Percentiles rank a stretch among this genome's conserved stretches.
Evolutionary conservation across 2,797 vertebrate species (phyloP).

Genomic region (Cottoperca gobio): DNA sequence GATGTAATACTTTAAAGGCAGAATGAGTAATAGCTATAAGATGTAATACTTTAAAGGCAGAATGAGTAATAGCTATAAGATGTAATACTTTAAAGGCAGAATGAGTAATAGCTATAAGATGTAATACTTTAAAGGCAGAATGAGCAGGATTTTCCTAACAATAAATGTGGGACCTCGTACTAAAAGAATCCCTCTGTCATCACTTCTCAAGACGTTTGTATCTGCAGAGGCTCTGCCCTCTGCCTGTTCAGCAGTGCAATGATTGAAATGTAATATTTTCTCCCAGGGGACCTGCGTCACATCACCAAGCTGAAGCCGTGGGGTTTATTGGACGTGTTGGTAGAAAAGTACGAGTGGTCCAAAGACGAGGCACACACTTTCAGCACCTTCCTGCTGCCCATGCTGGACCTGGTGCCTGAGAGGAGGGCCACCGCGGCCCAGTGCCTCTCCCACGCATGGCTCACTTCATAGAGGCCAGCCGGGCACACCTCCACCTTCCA

Average conservation of each 20-base stretch:
- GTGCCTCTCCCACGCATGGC: conserved; percentile 95
- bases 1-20: too few relatives aligned
- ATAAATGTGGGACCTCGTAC: too few relatives aligned
- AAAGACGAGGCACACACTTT: conserved; percentile 93
- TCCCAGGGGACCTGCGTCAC: conserved; percentile 94
- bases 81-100: too few relatives aligned
- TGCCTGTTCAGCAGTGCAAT: neutral
- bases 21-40: too few relatives aligned
- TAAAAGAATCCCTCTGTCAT: too few relatives aligned
- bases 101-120: too few relatives aligned
- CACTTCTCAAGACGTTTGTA: too few relatives aligned
- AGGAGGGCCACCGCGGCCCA: conserved; percentile 94
- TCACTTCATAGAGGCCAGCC: conserved; percentile 84
- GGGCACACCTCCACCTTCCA: conserved; percentile 23
- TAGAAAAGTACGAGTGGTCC: conserved; percentile 97
- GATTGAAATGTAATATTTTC: neutral
- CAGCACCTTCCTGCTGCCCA: conserved; percentile 95
- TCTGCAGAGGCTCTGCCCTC: too few relatives aligned
- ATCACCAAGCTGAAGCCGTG: conserved; percentile 99
- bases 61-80: too few relatives aligned
- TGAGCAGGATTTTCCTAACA: too few relatives aligned
- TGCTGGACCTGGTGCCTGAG: conserved; percentile 97
- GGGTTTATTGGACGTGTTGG: conserved; percentile 94
- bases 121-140: too few relatives aligned
- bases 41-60: too few relatives aligned